A percentile compares a stretch with the other conserved stretches of the same genome.
Conservation (phyloP, 2,888 invertebrate genomes). For the Troglohyphantes excavatus region DNA sequence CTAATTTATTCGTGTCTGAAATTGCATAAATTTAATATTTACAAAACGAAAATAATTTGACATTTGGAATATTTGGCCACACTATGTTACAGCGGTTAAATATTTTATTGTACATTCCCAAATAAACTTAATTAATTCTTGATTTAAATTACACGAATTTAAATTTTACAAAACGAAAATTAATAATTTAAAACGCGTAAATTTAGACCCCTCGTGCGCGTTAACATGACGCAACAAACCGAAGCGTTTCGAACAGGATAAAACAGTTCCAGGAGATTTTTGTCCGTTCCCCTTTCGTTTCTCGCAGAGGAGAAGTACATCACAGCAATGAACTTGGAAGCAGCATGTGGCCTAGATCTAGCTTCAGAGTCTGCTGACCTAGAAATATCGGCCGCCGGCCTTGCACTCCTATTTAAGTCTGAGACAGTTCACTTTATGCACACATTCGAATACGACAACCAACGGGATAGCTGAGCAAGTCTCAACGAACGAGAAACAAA, state of each 20-base stretch:
- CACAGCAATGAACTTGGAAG: slow-evolving; percentile 77
- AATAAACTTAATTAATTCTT: no score
- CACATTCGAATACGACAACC: slow-evolving; percentile 33
- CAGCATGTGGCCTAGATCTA: slow-evolving; percentile 64
- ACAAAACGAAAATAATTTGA: no score
- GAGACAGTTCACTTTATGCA: slow-evolving; percentile 59
- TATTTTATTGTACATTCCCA: no score
- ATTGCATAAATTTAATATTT: no score
- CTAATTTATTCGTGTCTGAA: no score
- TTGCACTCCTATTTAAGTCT: slow-evolving; percentile 65
- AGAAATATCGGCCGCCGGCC: slow-evolving; percentile 70
- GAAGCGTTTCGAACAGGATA: not conserved
- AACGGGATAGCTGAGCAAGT: slow-evolving; percentile 50
- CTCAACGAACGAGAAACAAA: not conserved
- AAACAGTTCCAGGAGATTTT: not conserved
- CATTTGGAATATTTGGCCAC: no score
- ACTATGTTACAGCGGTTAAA: no score
- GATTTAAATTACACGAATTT: no score
- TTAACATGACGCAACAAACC: not conserved
- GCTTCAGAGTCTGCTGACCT: slow-evolving; percentile 77
- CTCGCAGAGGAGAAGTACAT: slow-evolving; percentile 59
- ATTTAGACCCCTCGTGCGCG: no score
- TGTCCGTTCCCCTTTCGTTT: not conserved
- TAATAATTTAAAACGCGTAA: no score
- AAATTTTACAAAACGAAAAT: no score